Percentiles rank a stretch among this genome's conserved stretches.
phyloP scores from a whole-genome alignment of 2,797 vertebrate genomes.

The Nasua narica region DNA sequence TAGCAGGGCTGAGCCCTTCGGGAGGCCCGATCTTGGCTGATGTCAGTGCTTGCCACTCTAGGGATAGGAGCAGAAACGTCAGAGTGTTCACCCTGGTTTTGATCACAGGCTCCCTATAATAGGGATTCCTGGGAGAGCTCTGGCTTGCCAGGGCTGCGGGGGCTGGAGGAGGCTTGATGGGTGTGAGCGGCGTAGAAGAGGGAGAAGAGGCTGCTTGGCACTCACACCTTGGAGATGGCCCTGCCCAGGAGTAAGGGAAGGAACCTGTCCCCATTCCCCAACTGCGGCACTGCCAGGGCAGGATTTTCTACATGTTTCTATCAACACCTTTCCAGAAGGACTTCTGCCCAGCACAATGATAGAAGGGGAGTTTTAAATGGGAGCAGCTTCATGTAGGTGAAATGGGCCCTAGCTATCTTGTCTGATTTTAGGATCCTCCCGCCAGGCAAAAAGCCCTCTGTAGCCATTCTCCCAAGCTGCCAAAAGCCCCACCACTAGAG shows the following conservation, averaged over 20 bases:
- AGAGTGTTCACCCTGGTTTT: background rate
- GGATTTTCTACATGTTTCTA: background rate
- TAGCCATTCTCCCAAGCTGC: background rate
- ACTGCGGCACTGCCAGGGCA: fast-evolving
- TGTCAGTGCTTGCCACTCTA: background rate
- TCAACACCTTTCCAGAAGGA: background rate
- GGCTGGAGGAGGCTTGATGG: too few relatives aligned
- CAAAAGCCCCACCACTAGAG: background rate
- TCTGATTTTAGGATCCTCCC: background rate
- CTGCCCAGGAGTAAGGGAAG: background rate
- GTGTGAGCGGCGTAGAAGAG: background rate
- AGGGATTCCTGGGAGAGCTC: background rate
- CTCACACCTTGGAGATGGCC: background rate
- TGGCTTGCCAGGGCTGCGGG: background rate
- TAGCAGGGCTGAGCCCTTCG: background rate
- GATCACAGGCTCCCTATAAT: background rate
- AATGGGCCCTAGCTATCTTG: background rate
- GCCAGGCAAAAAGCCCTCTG: background rate
- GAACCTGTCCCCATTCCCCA: background rate
- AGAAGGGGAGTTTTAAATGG: background rate
- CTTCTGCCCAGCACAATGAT: background rate
- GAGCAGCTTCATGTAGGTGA: background rate
- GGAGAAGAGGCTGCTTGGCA: background rate
- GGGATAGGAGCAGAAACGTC: background rate
- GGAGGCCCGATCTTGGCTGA: background rate